Evolutionary conservation across 2,113 vertebrate genomes (phyloP).

Genomic region (Leuciscus idus): DNA sequence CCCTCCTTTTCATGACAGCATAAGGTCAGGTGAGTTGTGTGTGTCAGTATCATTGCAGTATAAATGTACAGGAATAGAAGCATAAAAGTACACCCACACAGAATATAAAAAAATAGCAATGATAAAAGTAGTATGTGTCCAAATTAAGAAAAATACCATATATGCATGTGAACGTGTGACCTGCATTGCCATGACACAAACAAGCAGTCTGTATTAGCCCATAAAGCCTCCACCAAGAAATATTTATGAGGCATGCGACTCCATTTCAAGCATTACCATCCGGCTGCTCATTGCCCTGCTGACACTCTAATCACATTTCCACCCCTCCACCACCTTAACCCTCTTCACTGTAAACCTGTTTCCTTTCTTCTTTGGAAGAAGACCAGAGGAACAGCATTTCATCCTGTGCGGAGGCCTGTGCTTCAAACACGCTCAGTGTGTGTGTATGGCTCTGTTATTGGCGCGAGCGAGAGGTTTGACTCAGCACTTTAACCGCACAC

Average conservation of each 20-base stretch:
- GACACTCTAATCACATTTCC: conserved; percentile 39
- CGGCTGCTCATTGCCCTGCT: not conserved
- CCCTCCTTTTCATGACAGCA: not conserved
- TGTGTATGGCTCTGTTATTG: not conserved
- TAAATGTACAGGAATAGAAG: not conserved
- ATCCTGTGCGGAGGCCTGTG: not conserved
- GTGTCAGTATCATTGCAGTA: not conserved
- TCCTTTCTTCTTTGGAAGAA: conserved; percentile 23
- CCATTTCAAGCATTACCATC: conserved; percentile 33
- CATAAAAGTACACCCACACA: not conserved
- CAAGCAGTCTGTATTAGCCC: conserved; percentile 15
- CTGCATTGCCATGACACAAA: conserved; percentile 6
- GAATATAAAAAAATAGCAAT: not conserved
- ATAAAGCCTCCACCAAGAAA: conserved; percentile 30
- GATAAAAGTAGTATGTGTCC: not conserved
- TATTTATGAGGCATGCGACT: conserved; percentile 48
- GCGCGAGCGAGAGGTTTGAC: not conserved
- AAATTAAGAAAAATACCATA: not conserved
- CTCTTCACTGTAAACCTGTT: not conserved
- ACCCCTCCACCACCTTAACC: conserved; percentile 27
- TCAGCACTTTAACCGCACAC: not conserved
- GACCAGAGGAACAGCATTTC: conserved; percentile 16
- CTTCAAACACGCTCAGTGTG: conserved; percentile 15
- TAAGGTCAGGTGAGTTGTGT: not conserved
- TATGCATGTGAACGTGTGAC: not conserved